A percentile compares a stretch with the other conserved stretches of the same genome.
These are phyloP conservation scores for Orestias chungarensis DNA, from an alignment of 2,797 vertebrate genomes.

Conservation along the genomic window DNA sequence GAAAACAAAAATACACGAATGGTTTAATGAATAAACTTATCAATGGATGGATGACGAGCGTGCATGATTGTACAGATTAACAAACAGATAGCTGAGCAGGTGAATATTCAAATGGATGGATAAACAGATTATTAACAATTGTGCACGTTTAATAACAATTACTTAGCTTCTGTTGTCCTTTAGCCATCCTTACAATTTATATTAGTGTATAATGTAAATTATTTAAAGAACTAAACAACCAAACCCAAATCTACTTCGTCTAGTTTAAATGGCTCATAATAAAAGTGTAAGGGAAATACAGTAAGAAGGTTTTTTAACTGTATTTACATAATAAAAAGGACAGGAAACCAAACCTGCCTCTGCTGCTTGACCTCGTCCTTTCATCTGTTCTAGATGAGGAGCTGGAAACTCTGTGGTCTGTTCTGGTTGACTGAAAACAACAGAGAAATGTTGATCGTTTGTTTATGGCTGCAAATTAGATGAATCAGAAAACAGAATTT, in stretches of 20 bases:
- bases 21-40: background rate
- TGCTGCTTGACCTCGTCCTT: slow-evolving; percentile 70
- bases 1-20: background rate
- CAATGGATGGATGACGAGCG: background rate
- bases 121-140: background rate
- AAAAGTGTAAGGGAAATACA: background rate
- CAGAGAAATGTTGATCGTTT: slow-evolving; percentile 10
- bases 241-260: background rate
- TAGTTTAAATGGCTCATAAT: background rate
- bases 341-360: slow-evolving; percentile 40
- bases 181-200: background rate
- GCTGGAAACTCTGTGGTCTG: slow-evolving; percentile 70
- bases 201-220: background rate
- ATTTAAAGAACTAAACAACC: background rate
- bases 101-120: background rate
- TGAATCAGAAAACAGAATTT: background rate
- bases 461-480: background rate
- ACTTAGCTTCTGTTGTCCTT: background rate
- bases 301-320: background rate
- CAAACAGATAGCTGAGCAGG: background rate
- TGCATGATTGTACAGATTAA: background rate
- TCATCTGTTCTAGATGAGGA: slow-evolving; percentile 72
- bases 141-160: background rate
- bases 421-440: slow-evolving; percentile 69
- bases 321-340: background rate